Evolutionary conservation across 2,888 invertebrate genomes (phyloP).

Genomic region (Yponomeuta sedellus): DNA sequence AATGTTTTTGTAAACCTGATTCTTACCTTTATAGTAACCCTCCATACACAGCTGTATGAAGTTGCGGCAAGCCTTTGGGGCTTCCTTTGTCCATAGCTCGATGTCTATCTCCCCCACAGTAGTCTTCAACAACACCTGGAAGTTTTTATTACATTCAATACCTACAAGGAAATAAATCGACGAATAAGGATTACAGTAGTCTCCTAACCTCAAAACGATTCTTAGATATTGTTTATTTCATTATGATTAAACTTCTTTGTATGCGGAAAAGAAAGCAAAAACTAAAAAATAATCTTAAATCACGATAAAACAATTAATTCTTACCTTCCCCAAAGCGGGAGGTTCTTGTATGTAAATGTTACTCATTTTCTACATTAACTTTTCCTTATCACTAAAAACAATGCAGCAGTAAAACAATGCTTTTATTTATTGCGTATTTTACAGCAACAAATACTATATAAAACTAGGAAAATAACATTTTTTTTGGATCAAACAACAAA

Average conservation of each 20-base stretch:
- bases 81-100: conserved; percentile 97
- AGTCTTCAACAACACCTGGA: conserved; percentile 92
- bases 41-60: conserved; percentile 98
- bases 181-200: background rate
- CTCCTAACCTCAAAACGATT: background rate
- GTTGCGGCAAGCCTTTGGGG: conserved; percentile 95
- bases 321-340: conserved; percentile 95
- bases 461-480: background rate
- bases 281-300: background rate
- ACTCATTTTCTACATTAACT: conserved; percentile 82
- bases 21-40: conserved; percentile 91
- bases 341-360: conserved; percentile 99
- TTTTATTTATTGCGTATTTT: background rate
- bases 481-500: background rate
- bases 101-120: conserved; percentile 97
- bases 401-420: background rate
- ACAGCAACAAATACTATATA: background rate
- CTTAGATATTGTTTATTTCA: too few relatives aligned
- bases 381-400: background rate
- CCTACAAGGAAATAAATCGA: conserved; percentile 9
- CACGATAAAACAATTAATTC: conserved; percentile 16
- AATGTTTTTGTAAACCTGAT: too few relatives aligned
- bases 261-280: background rate
- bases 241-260: background rate
- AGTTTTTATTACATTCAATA: conserved; percentile 23